phyloP scores from a whole-genome alignment of 2,888 invertebrate genomes.

The Tupiocoris notatus region DNA sequence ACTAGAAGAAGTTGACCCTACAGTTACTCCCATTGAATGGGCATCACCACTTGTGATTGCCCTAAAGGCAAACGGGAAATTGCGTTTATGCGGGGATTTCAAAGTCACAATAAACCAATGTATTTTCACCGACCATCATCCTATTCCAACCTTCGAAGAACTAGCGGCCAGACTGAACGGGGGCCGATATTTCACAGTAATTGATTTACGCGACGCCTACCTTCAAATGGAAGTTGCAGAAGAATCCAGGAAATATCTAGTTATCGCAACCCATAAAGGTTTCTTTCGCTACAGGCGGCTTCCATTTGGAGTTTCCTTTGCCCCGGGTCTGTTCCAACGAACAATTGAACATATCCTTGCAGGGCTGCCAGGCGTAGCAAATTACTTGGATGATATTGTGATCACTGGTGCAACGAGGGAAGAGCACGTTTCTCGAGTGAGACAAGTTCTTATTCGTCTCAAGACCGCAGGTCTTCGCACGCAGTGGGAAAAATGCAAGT shows the following conservation, averaged over 20 bases:
- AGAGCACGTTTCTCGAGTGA: background rate
- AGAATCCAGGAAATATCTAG: background rate
- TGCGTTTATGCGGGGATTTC: too few relatives aligned
- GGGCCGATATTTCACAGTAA: background rate
- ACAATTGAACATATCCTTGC: background rate
- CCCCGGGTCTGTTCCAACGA: conserved; percentile 2
- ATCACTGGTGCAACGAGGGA: background rate
- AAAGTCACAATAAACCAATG: too few relatives aligned
- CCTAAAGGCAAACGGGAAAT: background rate
- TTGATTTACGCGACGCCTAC: too few relatives aligned
- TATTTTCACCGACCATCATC: background rate
- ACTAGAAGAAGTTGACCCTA: conserved; percentile 7
- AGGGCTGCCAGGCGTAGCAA: too few relatives aligned
- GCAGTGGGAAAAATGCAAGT: background rate
- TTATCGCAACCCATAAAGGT: background rate
- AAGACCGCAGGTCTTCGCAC: background rate
- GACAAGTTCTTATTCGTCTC: background rate
- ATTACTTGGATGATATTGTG: too few relatives aligned
- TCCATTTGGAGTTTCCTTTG: too few relatives aligned
- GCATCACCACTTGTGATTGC: conserved; percentile 4
- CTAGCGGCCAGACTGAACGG: background rate
- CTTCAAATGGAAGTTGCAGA: too few relatives aligned
- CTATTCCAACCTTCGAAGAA: conserved; percentile 1
- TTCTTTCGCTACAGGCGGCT: conserved; percentile 7
- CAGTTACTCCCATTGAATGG: conserved; percentile 14